These are phyloP conservation scores for Scolopax mira DNA, from an alignment of 2,113 vertebrate genomes.

Conservation along the genomic window DNA sequence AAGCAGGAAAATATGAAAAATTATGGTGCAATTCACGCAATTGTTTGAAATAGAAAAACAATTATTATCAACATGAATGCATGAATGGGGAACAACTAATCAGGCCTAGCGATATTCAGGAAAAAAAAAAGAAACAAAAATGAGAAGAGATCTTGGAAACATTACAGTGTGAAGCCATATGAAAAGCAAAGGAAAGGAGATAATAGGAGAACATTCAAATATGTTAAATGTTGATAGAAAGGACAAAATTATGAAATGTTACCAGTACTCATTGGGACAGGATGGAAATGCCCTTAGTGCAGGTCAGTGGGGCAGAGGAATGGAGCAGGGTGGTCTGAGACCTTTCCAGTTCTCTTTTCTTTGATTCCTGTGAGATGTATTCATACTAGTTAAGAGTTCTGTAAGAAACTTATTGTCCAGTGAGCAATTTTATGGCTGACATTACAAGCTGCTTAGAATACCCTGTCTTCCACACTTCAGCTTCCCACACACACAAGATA, in stretches of 20 bases:
- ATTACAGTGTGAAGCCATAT: background rate
- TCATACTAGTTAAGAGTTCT: background rate
- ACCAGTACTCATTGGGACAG: background rate
- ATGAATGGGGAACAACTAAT: background rate
- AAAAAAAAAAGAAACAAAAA: background rate
- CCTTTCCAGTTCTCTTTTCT: background rate
- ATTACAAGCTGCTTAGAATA: background rate
- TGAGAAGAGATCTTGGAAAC: background rate
- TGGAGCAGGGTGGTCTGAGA: background rate
- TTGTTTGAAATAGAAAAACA: background rate
- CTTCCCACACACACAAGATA: background rate
- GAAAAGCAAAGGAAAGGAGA: background rate
- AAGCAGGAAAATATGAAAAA: background rate
- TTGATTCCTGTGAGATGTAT: background rate
- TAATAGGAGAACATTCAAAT: background rate
- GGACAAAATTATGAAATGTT: background rate
- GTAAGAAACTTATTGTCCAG: background rate
- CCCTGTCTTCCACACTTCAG: background rate
- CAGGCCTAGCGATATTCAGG: background rate
- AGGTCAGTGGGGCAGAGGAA: background rate
- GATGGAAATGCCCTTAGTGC: background rate
- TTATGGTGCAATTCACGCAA: background rate
- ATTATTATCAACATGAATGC: background rate
- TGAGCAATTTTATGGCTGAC: background rate
- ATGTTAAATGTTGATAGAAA: background rate